Evolutionary conservation across 2,113 vertebrate species (phyloP).

Genomic region (Mus musculus): DNA sequence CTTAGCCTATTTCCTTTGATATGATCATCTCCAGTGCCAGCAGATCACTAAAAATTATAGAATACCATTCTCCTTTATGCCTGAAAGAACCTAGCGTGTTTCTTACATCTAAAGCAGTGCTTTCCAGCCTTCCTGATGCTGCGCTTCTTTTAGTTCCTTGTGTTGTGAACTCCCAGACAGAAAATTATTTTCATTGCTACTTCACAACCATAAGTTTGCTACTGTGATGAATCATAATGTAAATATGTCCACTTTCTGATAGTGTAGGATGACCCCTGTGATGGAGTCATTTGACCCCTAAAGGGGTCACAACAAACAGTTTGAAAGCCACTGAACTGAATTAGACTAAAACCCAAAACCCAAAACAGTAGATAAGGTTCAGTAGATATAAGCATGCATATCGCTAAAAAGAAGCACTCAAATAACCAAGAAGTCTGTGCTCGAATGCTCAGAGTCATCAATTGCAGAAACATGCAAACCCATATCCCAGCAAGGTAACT

Average conservation of each 20-base stretch:
- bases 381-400: not conserved
- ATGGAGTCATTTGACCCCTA: not conserved
- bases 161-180: not conserved
- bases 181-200: not conserved
- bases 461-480: not conserved
- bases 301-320: not conserved
- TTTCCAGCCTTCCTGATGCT: not conserved
- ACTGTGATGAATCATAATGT: not conserved
- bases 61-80: not conserved
- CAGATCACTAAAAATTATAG: not conserved
- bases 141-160: not conserved
- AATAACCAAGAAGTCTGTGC: not conserved
- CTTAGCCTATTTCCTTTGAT: not conserved
- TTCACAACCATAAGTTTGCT: not conserved
- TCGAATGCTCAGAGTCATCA: not conserved
- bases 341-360: not conserved
- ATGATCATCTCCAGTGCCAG: not conserved
- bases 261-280: not conserved
- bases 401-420: no score
- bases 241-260: not conserved
- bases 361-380: not conserved
- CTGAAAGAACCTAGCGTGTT: not conserved
- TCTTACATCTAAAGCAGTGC: not conserved
- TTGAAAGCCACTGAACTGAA: not conserved
- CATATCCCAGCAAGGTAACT: not conserved